Evolutionary conservation across 2,888 invertebrate species (phyloP), one percentile per base, ranked within the genome.

Genomic region (Drosophila aldrichi): DNA sequence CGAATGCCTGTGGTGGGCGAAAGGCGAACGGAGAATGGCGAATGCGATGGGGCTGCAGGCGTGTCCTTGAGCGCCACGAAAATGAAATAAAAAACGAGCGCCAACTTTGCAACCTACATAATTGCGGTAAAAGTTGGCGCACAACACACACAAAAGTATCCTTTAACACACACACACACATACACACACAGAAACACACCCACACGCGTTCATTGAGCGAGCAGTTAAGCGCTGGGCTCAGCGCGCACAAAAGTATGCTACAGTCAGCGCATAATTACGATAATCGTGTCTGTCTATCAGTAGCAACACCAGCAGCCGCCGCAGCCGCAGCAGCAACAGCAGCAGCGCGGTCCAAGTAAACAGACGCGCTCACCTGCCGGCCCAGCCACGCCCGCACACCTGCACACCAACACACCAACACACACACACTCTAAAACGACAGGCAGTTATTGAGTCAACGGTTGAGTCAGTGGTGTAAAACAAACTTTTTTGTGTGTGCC

Each of bases 261-360:
- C 77, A 77, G 69, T 75, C 80, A 70, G 73, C 82, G 88, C 90
- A 88, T 89, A 89, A 90, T 89, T 88, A 87, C 90, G 87, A 90
- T 88, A 88, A 90, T 89, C 89, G 88, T 81, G 83, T 82, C 87
- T 81, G 82, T 80, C 86, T 82, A 67, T 59, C 72, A 73, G 56
- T 29, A 20, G 41, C 41, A 29, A 32, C 32, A 32, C 10, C 32
- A 32, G 41, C 55, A 61, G 51, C 32, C 18, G 41, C 41, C 59
- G 38, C 44, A 25, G 40, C 22, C 6, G 25, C 25, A 7, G 43
- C 49, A 12, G 41, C 41, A 59, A 20, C 44, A 25, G 40, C 22
- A 36, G 20, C 56, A 22, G 43, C n/a, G 56, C 44, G 44, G 72
- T 72, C 72, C 76, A 77, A 66, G 54, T 62, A 69, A 77, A 63